Percentiles rank a stretch among this genome's conserved stretches.
phyloP scores from a whole-genome alignment of 2,797 vertebrate genomes.

The Gymnocypris eckloni region DNA sequence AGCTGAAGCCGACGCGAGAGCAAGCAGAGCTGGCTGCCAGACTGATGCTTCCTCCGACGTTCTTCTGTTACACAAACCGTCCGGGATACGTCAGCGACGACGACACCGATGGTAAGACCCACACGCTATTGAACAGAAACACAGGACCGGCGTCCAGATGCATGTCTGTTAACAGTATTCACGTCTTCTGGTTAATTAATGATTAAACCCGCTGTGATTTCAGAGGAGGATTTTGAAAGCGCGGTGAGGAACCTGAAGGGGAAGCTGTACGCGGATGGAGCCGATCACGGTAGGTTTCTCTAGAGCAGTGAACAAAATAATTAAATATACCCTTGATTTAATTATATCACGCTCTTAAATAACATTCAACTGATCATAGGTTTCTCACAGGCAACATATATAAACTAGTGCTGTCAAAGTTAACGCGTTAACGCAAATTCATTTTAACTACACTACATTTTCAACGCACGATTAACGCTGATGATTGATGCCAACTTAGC shows the following conservation, averaged over 20 bases:
- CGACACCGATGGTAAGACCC: constrained; percentile 86
- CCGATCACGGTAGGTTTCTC: constrained; percentile 62
- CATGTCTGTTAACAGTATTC: background rate
- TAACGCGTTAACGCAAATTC: no score
- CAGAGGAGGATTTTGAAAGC: constrained; percentile 94
- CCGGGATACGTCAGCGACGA: constrained; percentile 89
- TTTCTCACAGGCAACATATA: no score
- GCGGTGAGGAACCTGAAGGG: constrained; percentile 92
- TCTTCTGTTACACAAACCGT: constrained; percentile 95
- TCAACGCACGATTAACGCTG: no score
- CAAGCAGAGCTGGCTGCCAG: constrained; percentile 85
- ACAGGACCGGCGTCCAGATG: background rate
- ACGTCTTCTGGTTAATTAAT: background rate
- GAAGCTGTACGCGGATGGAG: constrained; percentile 84
- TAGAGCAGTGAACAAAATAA: no score
- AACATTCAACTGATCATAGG: no score
- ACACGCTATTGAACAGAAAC: background rate
- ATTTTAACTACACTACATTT: no score
- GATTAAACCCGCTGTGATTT: background rate
- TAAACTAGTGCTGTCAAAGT: no score
- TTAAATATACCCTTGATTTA: no score
- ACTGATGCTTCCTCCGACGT: constrained; percentile 89
- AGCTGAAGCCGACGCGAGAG: constrained; percentile 85
- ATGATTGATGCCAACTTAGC: no score
- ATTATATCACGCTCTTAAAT: no score